Evolutionary conservation across 2,888 invertebrate species (phyloP), one percentile per base, ranked within the genome.

Genomic region (Diloba caeruleocephala): DNA sequence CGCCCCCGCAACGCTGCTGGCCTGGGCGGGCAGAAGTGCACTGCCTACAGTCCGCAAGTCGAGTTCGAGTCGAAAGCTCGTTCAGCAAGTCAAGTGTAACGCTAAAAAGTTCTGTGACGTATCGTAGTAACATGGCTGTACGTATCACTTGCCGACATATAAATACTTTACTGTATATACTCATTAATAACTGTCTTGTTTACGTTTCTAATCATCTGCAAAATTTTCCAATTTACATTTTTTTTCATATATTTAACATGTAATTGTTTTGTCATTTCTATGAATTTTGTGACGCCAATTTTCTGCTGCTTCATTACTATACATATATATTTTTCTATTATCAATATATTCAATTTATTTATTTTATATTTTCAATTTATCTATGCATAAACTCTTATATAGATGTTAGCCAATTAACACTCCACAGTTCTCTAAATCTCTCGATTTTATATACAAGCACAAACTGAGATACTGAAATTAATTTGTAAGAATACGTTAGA

Each of bases 11-110:
- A 31, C 83, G 67, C 28, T 68, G 76, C 69, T 74, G 71, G 68
- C 70, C 76, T 88, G 83, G 92, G 91, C 92, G 92, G 91, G 88
- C 89, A 85, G 87, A n/a, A 63, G 70, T 64, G 63, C 69, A 68
- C 66, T 57, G 49, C 65, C 29, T 58, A 77, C 91, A 92, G 92
- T 93, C 82, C 76, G 76, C 78, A 74, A 79, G 79, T 76, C 73
- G 89, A 83, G 79, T 83, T 74, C 84, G 83, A 52, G 63, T 79
- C 71, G 90, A 79, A 78, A 85, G 83, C 89, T 84, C 83, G 92
- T 74, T 78, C 77, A 67, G 55, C 56, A 51, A 68, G 28, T 65
- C 60, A 60, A 77, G 88, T 85, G 85, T 70, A 66, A 73, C 68
- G 23, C 19, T 28, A 34, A 56, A 78, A 59, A 59, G 78, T 84